Evolutionary conservation across 2,888 invertebrate genomes (phyloP).

Genomic region (Amphimallon solstitiale): DNA sequence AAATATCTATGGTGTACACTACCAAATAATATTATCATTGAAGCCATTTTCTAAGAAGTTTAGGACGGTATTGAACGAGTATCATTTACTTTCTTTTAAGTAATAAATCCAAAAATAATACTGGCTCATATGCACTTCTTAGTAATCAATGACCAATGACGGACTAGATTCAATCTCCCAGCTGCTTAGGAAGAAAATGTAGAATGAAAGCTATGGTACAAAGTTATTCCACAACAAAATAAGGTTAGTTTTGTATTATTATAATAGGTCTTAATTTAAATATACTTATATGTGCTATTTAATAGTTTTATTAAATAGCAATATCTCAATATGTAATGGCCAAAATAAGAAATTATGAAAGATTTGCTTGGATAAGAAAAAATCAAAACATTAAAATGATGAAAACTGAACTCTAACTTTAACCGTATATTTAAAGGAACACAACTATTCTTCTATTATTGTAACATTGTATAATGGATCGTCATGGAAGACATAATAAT

Average conservation of each 20-base stretch:
- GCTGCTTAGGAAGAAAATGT: conserved; percentile 47
- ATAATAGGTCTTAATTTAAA: too few species aligned
- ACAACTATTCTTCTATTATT: background rate
- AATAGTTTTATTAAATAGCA: too few species aligned
- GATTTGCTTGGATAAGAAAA: background rate
- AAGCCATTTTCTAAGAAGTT: conserved; percentile 53
- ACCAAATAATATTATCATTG: conserved; percentile 55
- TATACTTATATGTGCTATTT: too few species aligned
- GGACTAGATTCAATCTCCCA: conserved; percentile 61
- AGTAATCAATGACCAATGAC: conserved; percentile 57
- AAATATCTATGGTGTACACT: conserved; percentile 54
- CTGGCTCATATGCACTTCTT: conserved; percentile 59
- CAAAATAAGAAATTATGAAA: background rate
- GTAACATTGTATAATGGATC: background rate
- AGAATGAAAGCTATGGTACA: too few species aligned
- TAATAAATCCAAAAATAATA: conserved; percentile 54
- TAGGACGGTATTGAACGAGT: conserved; percentile 62
- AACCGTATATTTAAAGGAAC: background rate
- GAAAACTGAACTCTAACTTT: background rate
- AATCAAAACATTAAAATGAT: background rate
- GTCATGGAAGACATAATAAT: conserved; percentile 16
- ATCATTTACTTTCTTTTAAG: conserved; percentile 50
- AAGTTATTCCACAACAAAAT: too few species aligned
- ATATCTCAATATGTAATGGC: too few species aligned
- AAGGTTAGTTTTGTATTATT: too few species aligned